Evolutionary conservation across 2,888 invertebrate species (phyloP).

Genomic region (Parnassius glacialis): DNA sequence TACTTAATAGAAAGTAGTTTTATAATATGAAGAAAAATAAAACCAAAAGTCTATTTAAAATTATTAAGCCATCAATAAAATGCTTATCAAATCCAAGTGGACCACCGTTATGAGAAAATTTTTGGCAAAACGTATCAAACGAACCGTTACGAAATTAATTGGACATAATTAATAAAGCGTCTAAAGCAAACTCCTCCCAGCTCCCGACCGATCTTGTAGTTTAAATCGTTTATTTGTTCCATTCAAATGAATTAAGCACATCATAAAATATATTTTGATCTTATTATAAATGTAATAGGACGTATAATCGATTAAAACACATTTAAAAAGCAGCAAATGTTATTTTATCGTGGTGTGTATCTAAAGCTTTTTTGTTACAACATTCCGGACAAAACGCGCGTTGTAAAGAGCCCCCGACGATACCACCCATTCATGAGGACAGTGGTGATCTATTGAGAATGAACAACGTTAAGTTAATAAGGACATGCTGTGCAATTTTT

Average conservation of each 20-base stretch:
- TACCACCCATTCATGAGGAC: conserved; percentile 80
- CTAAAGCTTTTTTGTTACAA: conserved; percentile 77
- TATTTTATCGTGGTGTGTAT: conserved; percentile 69
- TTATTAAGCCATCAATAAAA: conserved; percentile 26
- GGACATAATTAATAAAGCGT: conserved; percentile 79
- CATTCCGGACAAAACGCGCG: conserved; percentile 80
- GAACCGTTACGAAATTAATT: conserved; percentile 73
- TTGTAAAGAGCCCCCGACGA: conserved; percentile 78
- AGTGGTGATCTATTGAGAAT: conserved; percentile 79
- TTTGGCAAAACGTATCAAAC: conserved; percentile 53
- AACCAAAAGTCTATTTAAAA: too few species aligned
- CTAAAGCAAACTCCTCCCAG: conserved; percentile 73
- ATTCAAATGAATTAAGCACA: conserved; percentile 31
- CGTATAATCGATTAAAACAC: conserved; percentile 32
- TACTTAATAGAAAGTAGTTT: too few species aligned
- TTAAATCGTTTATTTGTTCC: conserved; percentile 67
- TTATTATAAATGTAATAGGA: conserved; percentile 37
- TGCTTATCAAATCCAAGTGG: conserved; percentile 41
- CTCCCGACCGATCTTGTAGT: conserved; percentile 64
- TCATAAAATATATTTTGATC: conserved; percentile 14
- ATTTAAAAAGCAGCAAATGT: conserved; percentile 41
- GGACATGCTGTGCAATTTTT: conserved; percentile 42
- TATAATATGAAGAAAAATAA: too few species aligned
- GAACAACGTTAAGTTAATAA: conserved; percentile 48
- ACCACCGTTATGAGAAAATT: conserved; percentile 51